Base-by-base conservation (phyloP, 1,140 invertebrate genomes). In the Macrosteles quadrilineatus region DNA sequence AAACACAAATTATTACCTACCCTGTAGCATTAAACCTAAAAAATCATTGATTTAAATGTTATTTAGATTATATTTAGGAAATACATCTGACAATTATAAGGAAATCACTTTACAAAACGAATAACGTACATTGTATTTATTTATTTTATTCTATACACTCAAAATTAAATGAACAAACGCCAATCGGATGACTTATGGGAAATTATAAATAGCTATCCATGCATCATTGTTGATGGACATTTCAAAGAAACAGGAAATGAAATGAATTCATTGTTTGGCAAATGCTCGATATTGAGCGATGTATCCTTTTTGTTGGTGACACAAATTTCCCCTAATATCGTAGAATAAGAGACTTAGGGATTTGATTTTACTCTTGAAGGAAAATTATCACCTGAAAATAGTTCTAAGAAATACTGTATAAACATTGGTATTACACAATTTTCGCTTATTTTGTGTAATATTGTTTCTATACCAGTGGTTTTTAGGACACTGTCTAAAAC, bases 211-310 rank as follows among this genome's bases (percentile, higher is more conserved):
- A 19, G 9, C 36, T 53, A 17, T 53, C 21, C 11, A 17, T 11
- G 47, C 6, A 6, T 19, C 6, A 53, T 53, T 53, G 47, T 53
- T 53, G 47, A 6, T 19, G 47, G n/a, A 11, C 4, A 53, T 19
- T 53, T 53, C 47, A 53, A 53, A 53, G 21, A 21, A 53, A 53
- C 47, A 53, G 47, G 47, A 53, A 53, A 53, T 19, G 47, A 53
- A 53, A 43, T 43, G 36, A n/a, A 43, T 53, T 4, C 19, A 53
- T 53, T 53, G 47, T 53, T 53, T 19, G 19, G 11, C 47, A 17
- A n/a, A 6, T 53, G 47, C 21, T 53, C 21, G 47, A 53, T 53
- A 53, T 53, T 19, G 47, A 53, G 11, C 11, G 21, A 4, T 6
- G 6, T 11, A 53, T 19, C 21, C 11, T 21, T 53, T 19, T 40